Evolutionary conservation across 2,888 invertebrate genomes (phyloP).

Genomic region (Eupithecia dodoneata): DNA sequence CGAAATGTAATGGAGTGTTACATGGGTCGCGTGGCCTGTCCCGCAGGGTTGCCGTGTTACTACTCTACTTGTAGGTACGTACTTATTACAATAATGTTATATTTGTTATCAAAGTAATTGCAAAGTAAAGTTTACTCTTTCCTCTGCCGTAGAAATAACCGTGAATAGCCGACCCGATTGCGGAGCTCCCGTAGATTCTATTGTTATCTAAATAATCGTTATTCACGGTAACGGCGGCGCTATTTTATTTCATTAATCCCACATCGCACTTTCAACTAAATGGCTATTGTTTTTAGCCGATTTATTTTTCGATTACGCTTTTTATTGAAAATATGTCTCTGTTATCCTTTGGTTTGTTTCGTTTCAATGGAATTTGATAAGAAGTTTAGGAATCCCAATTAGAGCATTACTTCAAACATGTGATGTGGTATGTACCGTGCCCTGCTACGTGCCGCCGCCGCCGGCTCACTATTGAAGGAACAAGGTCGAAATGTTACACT

Average conservation of each 20-base stretch:
- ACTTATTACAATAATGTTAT: not conserved
- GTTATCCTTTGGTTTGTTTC: slow-evolving; percentile 25
- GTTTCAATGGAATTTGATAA: slow-evolving; percentile 16
- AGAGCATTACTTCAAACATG: not conserved
- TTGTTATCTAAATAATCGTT: slow-evolving; percentile 43
- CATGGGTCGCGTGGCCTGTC: slow-evolving; percentile 17
- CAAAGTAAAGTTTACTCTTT: not conserved
- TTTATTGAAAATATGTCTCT: slow-evolving; percentile 32
- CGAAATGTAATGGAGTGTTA: slow-evolving; percentile 33
- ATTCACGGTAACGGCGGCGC: slow-evolving; percentile 26
- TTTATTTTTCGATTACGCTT: slow-evolving; percentile 42
- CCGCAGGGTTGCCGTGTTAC: not conserved
- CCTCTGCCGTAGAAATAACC: not conserved
- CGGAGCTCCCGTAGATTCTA: slow-evolving; percentile 10
- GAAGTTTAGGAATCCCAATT: not conserved
- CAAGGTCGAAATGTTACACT: not conserved
- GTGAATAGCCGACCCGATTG: not conserved
- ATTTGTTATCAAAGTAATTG: not conserved
- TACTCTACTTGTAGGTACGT: not conserved
- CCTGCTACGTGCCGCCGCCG: not conserved
- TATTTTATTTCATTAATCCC: slow-evolving; percentile 45
- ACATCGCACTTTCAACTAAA: slow-evolving; percentile 33
- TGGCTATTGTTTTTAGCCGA: slow-evolving; percentile 39
- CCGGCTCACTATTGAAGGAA: not conserved
- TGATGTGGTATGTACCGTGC: too few species aligned